Conservation (phyloP, 2,797 vertebrate genomes). For the Brachyalestes nurse region DNA sequence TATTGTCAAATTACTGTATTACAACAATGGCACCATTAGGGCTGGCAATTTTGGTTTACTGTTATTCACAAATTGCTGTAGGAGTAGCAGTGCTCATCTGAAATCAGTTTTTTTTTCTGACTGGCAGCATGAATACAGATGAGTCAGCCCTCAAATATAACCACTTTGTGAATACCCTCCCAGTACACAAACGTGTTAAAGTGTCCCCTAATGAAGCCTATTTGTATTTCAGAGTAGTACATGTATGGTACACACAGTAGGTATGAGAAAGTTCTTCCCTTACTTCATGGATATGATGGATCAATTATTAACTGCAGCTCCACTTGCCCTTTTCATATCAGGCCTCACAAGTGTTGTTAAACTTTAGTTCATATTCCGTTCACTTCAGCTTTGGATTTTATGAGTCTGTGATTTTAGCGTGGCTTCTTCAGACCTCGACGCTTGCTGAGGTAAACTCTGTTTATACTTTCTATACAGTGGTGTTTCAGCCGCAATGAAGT, state of each 20-base stretch:
- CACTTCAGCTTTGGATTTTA: not conserved
- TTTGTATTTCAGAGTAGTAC: not conserved
- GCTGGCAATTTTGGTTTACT: not conserved
- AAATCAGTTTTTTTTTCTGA: not conserved
- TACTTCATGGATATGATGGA: constrained; percentile 22
- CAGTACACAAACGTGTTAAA: not conserved
- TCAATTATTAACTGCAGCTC: constrained; percentile 64
- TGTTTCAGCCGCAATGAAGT: not conserved
- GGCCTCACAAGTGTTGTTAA: not conserved
- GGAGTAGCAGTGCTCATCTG: not conserved
- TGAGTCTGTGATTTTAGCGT: not conserved
- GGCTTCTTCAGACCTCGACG: not conserved
- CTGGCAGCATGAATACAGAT: not conserved
- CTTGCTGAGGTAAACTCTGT: constrained; percentile 17
- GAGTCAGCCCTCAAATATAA: not conserved
- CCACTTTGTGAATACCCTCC: not conserved
- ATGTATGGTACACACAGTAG: too few species aligned
- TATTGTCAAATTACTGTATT: too few species aligned
- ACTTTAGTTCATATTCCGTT: not conserved
- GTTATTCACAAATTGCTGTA: not conserved
- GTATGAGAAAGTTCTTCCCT: not conserved
- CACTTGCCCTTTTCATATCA: constrained; percentile 7
- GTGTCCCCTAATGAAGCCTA: not conserved
- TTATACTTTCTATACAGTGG: not conserved
- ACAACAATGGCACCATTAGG: not conserved